A percentile compares a stretch with the other conserved stretches of the same genome.
Conservation (phyloP, 2,888 invertebrate species). For the Catocala nupta region DNA sequence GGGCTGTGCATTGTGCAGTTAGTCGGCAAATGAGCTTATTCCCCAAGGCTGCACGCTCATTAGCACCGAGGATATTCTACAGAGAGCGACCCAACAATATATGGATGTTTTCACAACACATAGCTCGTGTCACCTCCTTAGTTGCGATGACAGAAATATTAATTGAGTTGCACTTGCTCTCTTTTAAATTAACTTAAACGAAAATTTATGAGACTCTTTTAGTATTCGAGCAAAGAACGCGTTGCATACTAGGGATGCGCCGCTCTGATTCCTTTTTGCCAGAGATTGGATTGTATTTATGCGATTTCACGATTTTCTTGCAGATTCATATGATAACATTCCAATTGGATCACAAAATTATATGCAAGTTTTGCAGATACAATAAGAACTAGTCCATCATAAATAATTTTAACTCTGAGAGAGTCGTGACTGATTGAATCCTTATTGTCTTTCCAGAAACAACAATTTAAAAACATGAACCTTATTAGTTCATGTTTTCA, state of each 20-base stretch:
- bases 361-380: too few relatives aligned
- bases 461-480: too few relatives aligned
- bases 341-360: too few relatives aligned
- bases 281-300: too few relatives aligned
- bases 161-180: slow-evolving; percentile 39
- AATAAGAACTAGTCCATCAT: too few relatives aligned
- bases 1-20: slow-evolving; percentile 69
- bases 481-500: too few relatives aligned
- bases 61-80: slow-evolving; percentile 66
- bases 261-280: too few relatives aligned
- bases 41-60: slow-evolving; percentile 75
- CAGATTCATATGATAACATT: too few relatives aligned
- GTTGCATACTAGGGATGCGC: slow-evolving; percentile 10
- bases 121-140: slow-evolving; percentile 41
- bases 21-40: slow-evolving; percentile 77
- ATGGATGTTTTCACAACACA: slow-evolving; percentile 55
- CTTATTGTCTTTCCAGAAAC: too few relatives aligned
- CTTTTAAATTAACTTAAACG: slow-evolving; percentile 31
- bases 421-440: too few relatives aligned
- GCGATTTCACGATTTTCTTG: too few relatives aligned
- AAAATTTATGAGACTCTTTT: slow-evolving; percentile 33
- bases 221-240: slow-evolving; percentile 21
- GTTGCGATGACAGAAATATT: slow-evolving; percentile 37
- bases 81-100: slow-evolving; percentile 55
- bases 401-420: too few relatives aligned